These are phyloP conservation scores for Perdita meconis DNA, from an alignment of 2,888 invertebrate species.

Conservation along the genomic window DNA sequence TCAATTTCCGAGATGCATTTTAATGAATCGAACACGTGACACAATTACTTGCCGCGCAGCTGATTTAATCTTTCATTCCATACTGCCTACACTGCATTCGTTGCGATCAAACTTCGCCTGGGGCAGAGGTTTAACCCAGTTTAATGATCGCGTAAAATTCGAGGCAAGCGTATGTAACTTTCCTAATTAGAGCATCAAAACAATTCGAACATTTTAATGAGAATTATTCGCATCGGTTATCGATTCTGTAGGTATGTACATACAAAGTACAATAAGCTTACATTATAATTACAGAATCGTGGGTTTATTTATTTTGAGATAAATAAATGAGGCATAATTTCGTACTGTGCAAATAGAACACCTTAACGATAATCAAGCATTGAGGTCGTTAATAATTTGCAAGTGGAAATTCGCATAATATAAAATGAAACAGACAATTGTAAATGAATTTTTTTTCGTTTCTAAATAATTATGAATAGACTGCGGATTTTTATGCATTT, in stretches of 20 bases:
- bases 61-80: background rate
- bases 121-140: constrained; percentile 1
- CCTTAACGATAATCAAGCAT: too few relatives aligned
- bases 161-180: background rate
- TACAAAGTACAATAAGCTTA: background rate
- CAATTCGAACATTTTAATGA: background rate
- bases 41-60: background rate
- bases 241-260: background rate
- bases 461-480: too few relatives aligned
- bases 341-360: too few relatives aligned
- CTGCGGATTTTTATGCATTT: too few relatives aligned
- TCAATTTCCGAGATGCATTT: constrained; percentile 1
- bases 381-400: too few relatives aligned
- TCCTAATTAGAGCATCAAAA: constrained; percentile 1
- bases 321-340: too few relatives aligned
- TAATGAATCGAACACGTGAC: background rate
- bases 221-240: background rate
- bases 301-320: too few relatives aligned
- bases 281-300: background rate
- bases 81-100: constrained; percentile 8
- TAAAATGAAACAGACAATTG: too few relatives aligned
- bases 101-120: constrained; percentile 19
- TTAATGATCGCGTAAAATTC: constrained; percentile 28
- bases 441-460: too few relatives aligned
- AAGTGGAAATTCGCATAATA: too few relatives aligned